Conservation (phyloP, 2,113 vertebrate species). For the Pelusios castaneus region DNA sequence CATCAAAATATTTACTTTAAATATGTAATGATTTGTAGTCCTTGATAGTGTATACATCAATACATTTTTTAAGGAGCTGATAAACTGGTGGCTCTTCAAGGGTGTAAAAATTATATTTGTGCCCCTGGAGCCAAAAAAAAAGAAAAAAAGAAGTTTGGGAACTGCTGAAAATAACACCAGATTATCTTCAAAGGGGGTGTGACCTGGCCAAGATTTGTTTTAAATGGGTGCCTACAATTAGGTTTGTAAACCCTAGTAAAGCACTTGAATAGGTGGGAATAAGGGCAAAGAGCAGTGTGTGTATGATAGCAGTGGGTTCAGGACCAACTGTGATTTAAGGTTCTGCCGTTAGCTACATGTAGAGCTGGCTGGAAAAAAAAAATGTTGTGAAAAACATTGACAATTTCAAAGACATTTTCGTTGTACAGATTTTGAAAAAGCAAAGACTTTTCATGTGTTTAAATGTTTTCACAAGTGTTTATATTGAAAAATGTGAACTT, state of each 20-base stretch:
- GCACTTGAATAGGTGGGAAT: background rate
- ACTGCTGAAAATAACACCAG: background rate
- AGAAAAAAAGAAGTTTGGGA: too few relatives aligned
- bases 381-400: background rate
- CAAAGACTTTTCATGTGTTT: too few relatives aligned
- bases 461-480: background rate
- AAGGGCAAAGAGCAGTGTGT: rapidly evolving
- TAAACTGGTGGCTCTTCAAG: too few relatives aligned
- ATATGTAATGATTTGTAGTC: too few relatives aligned
- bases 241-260: background rate
- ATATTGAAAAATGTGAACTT: background rate
- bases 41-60: too few relatives aligned
- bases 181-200: background rate
- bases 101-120: too few relatives aligned
- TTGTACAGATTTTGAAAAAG: rapidly evolving
- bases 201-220: background rate
- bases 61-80: too few relatives aligned
- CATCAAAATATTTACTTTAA: too few relatives aligned
- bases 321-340: rapidly evolving
- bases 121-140: too few relatives aligned
- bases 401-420: background rate
- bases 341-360: background rate
- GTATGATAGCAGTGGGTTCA: background rate
- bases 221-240: background rate
- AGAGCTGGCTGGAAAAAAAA: background rate